These are phyloP conservation scores for Gonocerus acuteangulatus DNA, from an alignment of 2,888 invertebrate genomes.

Conservation along the genomic window DNA sequence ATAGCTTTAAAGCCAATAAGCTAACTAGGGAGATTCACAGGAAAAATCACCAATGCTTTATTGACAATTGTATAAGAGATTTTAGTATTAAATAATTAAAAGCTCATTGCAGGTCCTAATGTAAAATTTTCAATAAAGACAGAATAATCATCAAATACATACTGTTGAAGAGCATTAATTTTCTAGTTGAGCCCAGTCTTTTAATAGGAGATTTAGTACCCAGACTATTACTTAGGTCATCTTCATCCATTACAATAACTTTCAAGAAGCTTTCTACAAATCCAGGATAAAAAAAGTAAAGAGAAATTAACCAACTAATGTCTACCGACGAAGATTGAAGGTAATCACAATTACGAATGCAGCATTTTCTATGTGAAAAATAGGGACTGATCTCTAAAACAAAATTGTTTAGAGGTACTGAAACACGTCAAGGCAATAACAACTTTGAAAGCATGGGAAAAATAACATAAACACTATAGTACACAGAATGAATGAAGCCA, in stretches of 20 bases:
- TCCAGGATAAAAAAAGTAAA: background rate
- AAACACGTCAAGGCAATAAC: background rate
- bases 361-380: background rate
- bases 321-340: background rate
- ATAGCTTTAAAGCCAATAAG: too few relatives aligned
- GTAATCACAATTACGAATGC: background rate
- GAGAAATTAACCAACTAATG: background rate
- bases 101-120: too few relatives aligned
- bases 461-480: slow-evolving; percentile 6
- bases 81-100: too few relatives aligned
- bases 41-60: too few relatives aligned
- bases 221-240: slow-evolving; percentile 53
- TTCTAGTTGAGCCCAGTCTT: slow-evolving; percentile 70
- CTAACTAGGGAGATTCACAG: too few relatives aligned
- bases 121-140: too few relatives aligned
- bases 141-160: too few relatives aligned
- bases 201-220: slow-evolving; percentile 68
- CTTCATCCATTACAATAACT: slow-evolving; percentile 56
- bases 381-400: too few relatives aligned
- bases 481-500: background rate
- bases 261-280: slow-evolving; percentile 15
- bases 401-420: too few relatives aligned
- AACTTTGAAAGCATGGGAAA: slow-evolving; percentile 11
- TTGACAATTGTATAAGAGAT: too few relatives aligned
- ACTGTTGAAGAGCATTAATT: slow-evolving; percentile 71